phyloP scores from a whole-genome alignment of 2,113 vertebrate genomes.

The Ptilonorhynchus violaceus region DNA sequence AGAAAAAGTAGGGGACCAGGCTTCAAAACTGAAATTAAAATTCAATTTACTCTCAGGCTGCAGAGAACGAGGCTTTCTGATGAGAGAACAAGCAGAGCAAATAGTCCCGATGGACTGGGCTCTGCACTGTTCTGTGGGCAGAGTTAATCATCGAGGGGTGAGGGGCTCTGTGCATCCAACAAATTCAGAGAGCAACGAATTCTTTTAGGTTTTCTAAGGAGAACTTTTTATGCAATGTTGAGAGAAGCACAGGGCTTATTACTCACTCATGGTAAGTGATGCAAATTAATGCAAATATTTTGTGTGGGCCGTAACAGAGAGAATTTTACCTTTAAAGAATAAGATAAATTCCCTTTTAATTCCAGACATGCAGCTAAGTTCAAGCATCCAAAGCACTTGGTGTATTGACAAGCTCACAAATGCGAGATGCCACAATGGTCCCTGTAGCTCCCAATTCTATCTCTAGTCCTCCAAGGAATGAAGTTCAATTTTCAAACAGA shows the following conservation, averaged over 20 bases:
- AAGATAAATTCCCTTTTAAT: neutral
- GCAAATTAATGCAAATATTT: constrained; percentile 46
- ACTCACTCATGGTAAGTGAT: neutral
- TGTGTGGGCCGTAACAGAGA: neutral
- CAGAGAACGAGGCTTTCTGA: neutral
- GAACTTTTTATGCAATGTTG: neutral
- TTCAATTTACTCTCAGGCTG: neutral
- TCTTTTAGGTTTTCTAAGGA: neutral
- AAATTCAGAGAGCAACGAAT: neutral
- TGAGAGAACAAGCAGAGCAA: neutral
- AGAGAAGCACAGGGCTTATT: neutral
- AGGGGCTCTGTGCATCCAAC: neutral
- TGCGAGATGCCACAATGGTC: neutral
- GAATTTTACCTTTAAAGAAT: neutral
- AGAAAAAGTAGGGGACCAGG: neutral
- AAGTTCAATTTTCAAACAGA: neutral
- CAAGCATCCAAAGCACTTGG: neutral
- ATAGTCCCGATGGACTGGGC: neutral
- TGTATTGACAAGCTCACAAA: neutral
- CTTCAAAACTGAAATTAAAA: constrained; percentile 10
- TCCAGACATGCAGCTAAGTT: neutral
- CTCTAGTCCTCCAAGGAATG: neutral
- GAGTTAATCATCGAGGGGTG: neutral
- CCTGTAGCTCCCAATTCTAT: neutral
- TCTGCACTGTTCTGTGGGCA: neutral